Evolutionary conservation across 2,888 invertebrate species (phyloP).

Genomic region (Drosophila cognata): DNA sequence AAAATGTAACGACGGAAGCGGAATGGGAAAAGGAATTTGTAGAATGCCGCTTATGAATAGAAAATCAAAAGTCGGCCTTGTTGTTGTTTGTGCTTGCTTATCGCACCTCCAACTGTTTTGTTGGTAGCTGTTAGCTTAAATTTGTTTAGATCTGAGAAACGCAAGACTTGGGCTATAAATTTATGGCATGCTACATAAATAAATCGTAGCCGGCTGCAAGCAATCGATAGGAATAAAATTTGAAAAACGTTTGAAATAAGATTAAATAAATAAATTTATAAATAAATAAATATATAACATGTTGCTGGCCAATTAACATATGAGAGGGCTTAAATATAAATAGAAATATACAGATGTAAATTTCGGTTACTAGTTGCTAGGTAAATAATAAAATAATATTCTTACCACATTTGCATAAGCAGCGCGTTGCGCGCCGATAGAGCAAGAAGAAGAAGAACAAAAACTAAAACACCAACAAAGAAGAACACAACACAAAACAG

Average conservation of each 20-base stretch:
- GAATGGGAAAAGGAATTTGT: slow-evolving; percentile 18
- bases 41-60: slow-evolving; percentile 43
- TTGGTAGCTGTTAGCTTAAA: slow-evolving; percentile 31
- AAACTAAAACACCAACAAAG: slow-evolving; percentile 18
- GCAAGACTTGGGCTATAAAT: slow-evolving; percentile 25
- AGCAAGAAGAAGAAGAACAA: slow-evolving; percentile 44
- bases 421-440: slow-evolving; percentile 56
- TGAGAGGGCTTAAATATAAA: neutral
- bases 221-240: slow-evolving; percentile 21
- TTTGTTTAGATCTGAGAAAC: slow-evolving; percentile 43
- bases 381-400: slow-evolving; percentile 48
- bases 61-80: slow-evolving; percentile 49
- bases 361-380: slow-evolving; percentile 54
- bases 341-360: slow-evolving; percentile 6
- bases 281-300: slow-evolving; percentile 38
- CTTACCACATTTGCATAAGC: slow-evolving; percentile 76
- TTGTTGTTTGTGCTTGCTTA: slow-evolving; percentile 48
- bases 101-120: slow-evolving; percentile 50
- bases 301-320: slow-evolving; percentile 51
- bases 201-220: slow-evolving; percentile 34
- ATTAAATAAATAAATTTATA: slow-evolving; percentile 6
- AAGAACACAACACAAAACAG: slow-evolving; percentile 49
- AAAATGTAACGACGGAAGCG: slow-evolving; percentile 18
- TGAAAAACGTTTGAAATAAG: neutral
- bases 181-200: slow-evolving; percentile 42